Base-by-base conservation (phyloP, 2,888 invertebrate species). In the Resseliella maxima region DNA sequence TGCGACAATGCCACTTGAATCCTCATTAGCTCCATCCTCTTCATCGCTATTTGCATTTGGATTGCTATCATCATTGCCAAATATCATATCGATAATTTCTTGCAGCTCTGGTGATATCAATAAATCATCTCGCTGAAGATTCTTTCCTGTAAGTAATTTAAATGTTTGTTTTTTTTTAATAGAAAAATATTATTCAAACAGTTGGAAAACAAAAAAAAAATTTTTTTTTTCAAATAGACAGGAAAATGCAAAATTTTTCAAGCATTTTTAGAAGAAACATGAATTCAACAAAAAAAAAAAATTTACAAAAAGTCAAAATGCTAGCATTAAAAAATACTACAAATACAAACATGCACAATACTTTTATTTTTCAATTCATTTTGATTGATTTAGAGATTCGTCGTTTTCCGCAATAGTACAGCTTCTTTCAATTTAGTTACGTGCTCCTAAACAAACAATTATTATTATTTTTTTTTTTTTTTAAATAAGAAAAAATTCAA, bases 21-120 rank as follows among this genome's bases (percentile, higher is more conserved):
- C 45, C 24, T 35, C 54, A 24, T 50, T 36, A 12, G 86, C 27
- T 35, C 18, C 31, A 54, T 85, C 85, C 5, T 85, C 50, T 0
- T 85, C 46, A 6, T 41, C 41, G 31, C 18, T 46, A 31, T 35
- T 36, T 18, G n/a, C 10, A 86, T 59, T 38, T 12, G 21, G 15
- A 64, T 54, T 59, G 0, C 24, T 27, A 18, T 45, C 50, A 31
- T 50, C 54, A 36, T 85, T 54, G 6, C 36, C 31, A 10, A 85
- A 85, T 1, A 36, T 85, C 35, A 21, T 27, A 35, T 85, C 27
- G n/a, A 86, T 64, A 38, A 86, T 64, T 1, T 86, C 86, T 24
- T 64, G 86, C 8, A 86, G 36, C n/a, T 86, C 86, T 6, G 36
- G 36, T 38, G 83, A 83, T 83, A 83, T 83, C 24, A 38, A 38